Evolutionary conservation across 2,888 invertebrate genomes (phyloP).

Genomic region (Athrips mouffetella): DNA sequence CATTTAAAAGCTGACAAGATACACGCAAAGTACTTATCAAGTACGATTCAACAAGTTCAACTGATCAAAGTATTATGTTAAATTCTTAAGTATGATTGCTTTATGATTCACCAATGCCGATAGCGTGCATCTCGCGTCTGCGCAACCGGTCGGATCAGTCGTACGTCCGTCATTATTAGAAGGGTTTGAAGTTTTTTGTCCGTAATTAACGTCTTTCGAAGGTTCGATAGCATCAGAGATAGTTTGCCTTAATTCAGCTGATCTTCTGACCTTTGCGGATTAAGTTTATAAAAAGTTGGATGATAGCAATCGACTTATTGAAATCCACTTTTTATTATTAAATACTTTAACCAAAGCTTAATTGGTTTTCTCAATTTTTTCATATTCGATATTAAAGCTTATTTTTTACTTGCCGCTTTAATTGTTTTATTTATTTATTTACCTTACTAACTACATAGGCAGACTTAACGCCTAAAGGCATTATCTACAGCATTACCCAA

Average conservation of each 20-base stretch:
- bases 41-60: constrained; percentile 4
- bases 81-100: constrained; percentile 17
- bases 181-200: constrained; percentile 37
- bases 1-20: neutral
- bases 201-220: constrained; percentile 45
- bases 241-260: neutral
- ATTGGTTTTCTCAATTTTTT: neutral
- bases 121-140: constrained; percentile 25
- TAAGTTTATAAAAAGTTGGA: neutral
- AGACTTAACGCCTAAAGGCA: no score
- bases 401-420: no score
- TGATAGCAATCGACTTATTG: no score
- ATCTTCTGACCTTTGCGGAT: constrained; percentile 9
- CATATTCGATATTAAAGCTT: no score
- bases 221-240: constrained; percentile 22
- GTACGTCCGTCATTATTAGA: constrained; percentile 51
- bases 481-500: no score
- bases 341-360: no score
- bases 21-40: constrained; percentile 7
- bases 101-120: constrained; percentile 14
- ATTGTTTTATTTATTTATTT: no score
- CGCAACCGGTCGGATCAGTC: constrained; percentile 37
- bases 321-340: no score
- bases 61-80: constrained; percentile 11
- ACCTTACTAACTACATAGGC: no score